phyloP scores from a whole-genome alignment of 2,797 vertebrate genomes.

The Cirrhinus molitorella region DNA sequence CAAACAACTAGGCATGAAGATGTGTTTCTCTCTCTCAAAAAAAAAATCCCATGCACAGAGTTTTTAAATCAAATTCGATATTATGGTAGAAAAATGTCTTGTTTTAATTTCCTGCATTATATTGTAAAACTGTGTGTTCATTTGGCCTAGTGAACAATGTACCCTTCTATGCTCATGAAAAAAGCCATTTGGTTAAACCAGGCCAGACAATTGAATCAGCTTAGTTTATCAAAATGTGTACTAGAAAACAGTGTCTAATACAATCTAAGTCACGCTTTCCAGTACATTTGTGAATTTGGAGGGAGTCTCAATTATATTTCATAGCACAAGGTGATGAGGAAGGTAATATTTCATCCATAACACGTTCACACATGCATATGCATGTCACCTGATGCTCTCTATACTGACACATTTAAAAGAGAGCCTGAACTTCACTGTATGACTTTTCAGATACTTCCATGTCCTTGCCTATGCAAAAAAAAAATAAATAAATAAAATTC shows the following conservation, averaged over 20 bases:
- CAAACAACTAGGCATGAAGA: slow-evolving; percentile 15
- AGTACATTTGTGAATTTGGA: not conserved
- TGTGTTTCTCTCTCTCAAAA: not conserved
- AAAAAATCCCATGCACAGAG: not conserved
- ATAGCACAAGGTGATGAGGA: not conserved
- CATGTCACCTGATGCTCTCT: slow-evolving; percentile 4
- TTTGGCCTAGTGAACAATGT: slow-evolving; percentile 7
- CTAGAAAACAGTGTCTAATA: not conserved
- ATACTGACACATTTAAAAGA: slow-evolving; percentile 20
- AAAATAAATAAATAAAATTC: too few species aligned
- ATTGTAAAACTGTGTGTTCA: not conserved
- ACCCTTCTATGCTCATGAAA: not conserved
- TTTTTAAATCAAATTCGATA: not conserved
- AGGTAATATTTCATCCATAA: not conserved
- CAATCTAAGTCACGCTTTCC: not conserved
- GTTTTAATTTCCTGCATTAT: slow-evolving; percentile 13
- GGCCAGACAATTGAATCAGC: not conserved
- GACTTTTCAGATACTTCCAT: not conserved
- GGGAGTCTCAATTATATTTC: slow-evolving; percentile 12
- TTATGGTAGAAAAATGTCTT: not conserved
- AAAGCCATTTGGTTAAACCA: not conserved
- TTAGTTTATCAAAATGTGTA: slow-evolving; percentile 7
- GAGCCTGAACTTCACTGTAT: not conserved
- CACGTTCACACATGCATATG: slow-evolving; percentile 22
- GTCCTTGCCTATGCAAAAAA: not conserved